Evolutionary conservation across 2,797 vertebrate genomes (phyloP).

Genomic region (Carduelis carduelis): DNA sequence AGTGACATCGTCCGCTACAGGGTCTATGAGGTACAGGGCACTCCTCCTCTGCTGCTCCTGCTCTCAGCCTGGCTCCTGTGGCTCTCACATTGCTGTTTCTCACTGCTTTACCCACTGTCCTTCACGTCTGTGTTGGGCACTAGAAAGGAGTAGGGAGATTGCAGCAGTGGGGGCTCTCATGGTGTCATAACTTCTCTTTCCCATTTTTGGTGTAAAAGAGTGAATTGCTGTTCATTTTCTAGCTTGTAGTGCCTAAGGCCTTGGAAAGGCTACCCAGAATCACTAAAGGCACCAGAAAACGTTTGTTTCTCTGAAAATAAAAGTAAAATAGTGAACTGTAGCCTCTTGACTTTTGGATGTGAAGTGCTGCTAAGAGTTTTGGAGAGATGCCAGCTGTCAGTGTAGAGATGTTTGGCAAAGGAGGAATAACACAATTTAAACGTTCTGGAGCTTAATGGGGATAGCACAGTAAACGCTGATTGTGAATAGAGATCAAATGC

Average conservation of each 20-base stretch:
- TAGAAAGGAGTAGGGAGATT: neutral
- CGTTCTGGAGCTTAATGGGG: neutral
- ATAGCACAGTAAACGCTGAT: neutral
- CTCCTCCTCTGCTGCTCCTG: accelerated
- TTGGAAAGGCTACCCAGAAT: neutral
- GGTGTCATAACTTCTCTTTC: neutral
- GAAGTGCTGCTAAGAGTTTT: neutral
- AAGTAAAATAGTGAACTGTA: neutral
- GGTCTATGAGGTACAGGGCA: conserved; percentile 87
- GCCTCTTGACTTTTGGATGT: neutral
- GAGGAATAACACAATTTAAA: neutral
- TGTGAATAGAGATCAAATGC: neutral
- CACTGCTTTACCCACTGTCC: neutral
- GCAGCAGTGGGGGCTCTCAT: neutral
- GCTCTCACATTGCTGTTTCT: neutral
- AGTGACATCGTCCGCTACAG: conserved; percentile 90
- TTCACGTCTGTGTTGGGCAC: accelerated
- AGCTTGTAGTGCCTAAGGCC: neutral
- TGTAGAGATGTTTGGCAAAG: neutral
- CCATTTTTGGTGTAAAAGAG: neutral
- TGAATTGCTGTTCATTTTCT: neutral
- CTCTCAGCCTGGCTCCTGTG: accelerated
- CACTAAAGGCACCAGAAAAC: neutral
- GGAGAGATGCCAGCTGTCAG: neutral
- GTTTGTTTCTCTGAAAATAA: neutral